These are phyloP conservation scores for Sarotherodon lohbergeri DNA, from an alignment of 2,113 vertebrate genomes.

Conservation along the genomic window DNA sequence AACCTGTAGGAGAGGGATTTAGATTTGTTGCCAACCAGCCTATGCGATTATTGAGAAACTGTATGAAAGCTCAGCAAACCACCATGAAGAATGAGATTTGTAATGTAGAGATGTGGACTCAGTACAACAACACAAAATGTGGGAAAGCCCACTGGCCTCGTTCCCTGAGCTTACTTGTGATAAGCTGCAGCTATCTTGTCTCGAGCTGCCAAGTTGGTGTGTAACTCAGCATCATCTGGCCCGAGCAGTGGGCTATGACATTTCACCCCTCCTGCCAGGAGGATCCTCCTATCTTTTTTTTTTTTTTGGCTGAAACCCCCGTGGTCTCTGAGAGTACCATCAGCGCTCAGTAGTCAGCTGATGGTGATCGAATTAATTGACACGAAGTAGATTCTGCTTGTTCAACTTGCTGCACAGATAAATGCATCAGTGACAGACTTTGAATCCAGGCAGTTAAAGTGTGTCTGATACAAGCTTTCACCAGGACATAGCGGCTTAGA, in stretches of 20 bases:
- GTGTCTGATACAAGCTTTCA: background rate
- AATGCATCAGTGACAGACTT: conserved; percentile 30
- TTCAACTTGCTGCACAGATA: conserved; percentile 41
- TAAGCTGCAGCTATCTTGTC: conserved; percentile 48
- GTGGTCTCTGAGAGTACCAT: conserved; percentile 28
- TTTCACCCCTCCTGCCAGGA: conserved; percentile 33
- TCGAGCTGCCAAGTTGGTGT: conserved; percentile 37
- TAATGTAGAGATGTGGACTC: conserved; percentile 42
- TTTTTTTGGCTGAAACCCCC: conserved; percentile 4
- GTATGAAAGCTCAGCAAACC: conserved; percentile 39
- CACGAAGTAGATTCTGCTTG: conserved; percentile 40
- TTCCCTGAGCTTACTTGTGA: conserved; percentile 40
- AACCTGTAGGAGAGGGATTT: conserved; percentile 53
- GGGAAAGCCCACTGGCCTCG: conserved; percentile 29
- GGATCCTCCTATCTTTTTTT: conserved; percentile 22
- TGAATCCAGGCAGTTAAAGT: conserved; percentile 2
- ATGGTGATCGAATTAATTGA: conserved; percentile 52
- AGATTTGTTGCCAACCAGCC: conserved; percentile 33
- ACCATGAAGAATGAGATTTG: conserved; percentile 59
- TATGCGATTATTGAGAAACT: conserved; percentile 49
- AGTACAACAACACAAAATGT: conserved; percentile 6
- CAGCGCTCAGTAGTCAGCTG: conserved; percentile 38
- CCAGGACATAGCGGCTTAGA: background rate
- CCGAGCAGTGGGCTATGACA: conserved; percentile 40
- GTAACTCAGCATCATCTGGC: conserved; percentile 50